A percentile compares a stretch with the other conserved stretches of the same genome.
phyloP scores from a whole-genome alignment of 35 echinoderm and acorn worm species.

The Ophiothrix spiculata region DNA sequence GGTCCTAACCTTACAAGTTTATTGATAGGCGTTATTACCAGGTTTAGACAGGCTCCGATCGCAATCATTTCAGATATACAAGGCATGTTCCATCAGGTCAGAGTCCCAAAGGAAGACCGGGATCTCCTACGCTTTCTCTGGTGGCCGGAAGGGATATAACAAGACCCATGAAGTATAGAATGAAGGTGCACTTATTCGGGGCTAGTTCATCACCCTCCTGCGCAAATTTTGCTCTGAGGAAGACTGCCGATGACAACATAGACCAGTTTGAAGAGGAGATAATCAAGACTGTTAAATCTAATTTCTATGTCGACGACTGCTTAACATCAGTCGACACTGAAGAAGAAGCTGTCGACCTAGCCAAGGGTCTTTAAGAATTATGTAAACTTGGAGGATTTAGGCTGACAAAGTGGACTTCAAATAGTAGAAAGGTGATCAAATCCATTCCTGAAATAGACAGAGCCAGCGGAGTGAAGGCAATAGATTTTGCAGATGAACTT shows the following conservation, averaged over 20 bases:
- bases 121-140: slow-evolving; percentile 42
- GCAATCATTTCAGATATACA: slow-evolving; percentile 35
- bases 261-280: neutral
- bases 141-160: slow-evolving; percentile 47
- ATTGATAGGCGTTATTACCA: slow-evolving; percentile 36
- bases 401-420: slow-evolving; percentile 44
- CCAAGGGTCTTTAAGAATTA: slow-evolving; percentile 9
- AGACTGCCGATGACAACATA: slow-evolving; percentile 26
- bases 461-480: slow-evolving; percentile 35
- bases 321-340: slow-evolving; percentile 11
- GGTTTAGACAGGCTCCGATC: slow-evolving; percentile 27
- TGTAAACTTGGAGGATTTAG: slow-evolving; percentile 33
- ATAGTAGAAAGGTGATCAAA: slow-evolving; percentile 24
- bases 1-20: slow-evolving; percentile 40
- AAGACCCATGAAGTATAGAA: slow-evolving; percentile 18
- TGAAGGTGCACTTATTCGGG: slow-evolving; percentile 57
- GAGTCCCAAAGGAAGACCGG: slow-evolving; percentile 38
- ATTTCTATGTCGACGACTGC: slow-evolving; percentile 71
- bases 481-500: slow-evolving; percentile 18
- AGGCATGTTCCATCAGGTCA: slow-evolving; percentile 61
- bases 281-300: slow-evolving; percentile 16
- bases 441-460: slow-evolving; percentile 37
- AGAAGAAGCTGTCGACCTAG: slow-evolving; percentile 24
- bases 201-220: slow-evolving; percentile 48
- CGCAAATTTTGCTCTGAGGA: slow-evolving; percentile 46